Evolutionary conservation across 1,140 invertebrate species (phyloP), one percentile per base, ranked within the genome.

Genomic region (Dryas iulia): DNA sequence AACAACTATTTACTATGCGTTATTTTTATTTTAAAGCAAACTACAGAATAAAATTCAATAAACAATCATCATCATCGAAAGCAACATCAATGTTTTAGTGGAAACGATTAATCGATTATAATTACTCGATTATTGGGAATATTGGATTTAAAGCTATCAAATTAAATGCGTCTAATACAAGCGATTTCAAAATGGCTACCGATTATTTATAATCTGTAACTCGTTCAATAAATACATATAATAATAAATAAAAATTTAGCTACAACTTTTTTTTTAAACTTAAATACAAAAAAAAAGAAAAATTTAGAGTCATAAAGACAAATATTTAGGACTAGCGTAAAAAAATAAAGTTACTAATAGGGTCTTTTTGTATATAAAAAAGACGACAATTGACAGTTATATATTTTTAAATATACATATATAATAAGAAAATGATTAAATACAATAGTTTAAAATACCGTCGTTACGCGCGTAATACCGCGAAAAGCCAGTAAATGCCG

Each of bases 1-100:
- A 69, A 69, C 60, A 63, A 57, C 66, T 68, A 68, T 61, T 28
- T 60, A 60, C 59, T 68, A 68, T 11, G 59, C 62, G 25, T 58
- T 8, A 10, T 35, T 67, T 67, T 60, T 59, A 30, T 23, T 56
- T n/a, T 12, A 67, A 67, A 67, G 65, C 65, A 52, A 67, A 21
- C 65, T 66, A 66, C 25, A 39, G n/a, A 39, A 35, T 39, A 6
- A 39, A 59, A 35, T 61, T 47, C 21, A 59, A 54, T 61, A 61
- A 39, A 61, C 35, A 61, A 47, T 61, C 47, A 47, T 56, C 24
- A 24, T 56, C 2, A 18, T 47, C 18, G 8, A 47, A 47, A 47
- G 39, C 39, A 18, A 47, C 39, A 21, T 47, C 14, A 47, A 18
- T 21, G 39, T 11, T 47, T 8, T 47, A 21, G 18, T 47, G 39